phyloP scores from a whole-genome alignment of 2,113 vertebrate genomes.

The Melozone crissalis region DNA sequence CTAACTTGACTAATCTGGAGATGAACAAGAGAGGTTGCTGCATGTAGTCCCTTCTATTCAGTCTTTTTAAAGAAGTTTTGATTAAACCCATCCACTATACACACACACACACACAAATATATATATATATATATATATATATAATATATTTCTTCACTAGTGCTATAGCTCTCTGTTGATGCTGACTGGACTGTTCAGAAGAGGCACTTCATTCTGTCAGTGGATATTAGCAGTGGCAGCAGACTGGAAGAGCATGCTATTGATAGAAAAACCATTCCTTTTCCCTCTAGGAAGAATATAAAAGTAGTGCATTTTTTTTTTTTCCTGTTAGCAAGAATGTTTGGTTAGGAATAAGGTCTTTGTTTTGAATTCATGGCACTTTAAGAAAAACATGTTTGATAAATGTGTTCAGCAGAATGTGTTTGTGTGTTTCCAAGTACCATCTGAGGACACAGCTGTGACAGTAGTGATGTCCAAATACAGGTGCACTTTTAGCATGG shows the following conservation, averaged over 20 bases:
- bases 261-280: neutral
- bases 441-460: constrained; percentile 17
- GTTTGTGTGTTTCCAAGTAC: neutral
- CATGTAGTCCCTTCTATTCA: neutral
- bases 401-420: neutral
- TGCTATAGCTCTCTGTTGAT: neutral
- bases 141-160: neutral
- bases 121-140: no score
- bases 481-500: constrained; percentile 7
- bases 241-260: neutral
- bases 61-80: neutral
- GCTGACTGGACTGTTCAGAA: neutral
- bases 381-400: neutral
- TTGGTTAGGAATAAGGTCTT: neutral
- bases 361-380: neutral
- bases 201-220: neutral
- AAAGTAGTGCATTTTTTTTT: neutral
- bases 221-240: neutral
- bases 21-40: neutral
- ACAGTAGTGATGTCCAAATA: constrained; percentile 33
- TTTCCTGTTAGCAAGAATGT: neutral
- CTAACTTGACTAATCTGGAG: neutral
- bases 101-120: no score
- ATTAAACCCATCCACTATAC: neutral
- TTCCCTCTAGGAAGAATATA: neutral